Conservation (phyloP, 2,797 vertebrate species). For the Onychomys arenicola region DNA sequence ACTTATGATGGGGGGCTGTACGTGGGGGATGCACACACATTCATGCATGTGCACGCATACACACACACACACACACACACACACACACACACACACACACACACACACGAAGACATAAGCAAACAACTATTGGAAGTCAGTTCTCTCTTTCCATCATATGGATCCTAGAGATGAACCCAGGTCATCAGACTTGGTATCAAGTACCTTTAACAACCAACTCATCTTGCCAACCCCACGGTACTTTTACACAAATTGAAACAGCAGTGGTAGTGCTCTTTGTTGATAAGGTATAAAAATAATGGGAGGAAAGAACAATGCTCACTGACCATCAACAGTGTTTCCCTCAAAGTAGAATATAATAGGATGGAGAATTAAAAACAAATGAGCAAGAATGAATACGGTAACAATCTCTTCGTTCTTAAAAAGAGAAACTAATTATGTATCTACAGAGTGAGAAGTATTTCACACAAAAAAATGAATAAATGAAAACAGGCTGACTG, state of each 20-base stretch:
- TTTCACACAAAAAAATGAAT: background rate
- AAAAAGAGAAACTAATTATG: background rate
- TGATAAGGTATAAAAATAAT: background rate
- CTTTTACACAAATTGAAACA: slow-evolving; percentile 1
- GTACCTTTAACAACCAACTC: background rate
- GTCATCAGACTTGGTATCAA: background rate
- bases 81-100: background rate
- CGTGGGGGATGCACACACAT: background rate
- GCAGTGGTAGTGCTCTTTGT: background rate
- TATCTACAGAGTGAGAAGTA: background rate
- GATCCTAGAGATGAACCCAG: background rate
- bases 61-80: background rate
- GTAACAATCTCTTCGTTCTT: background rate
- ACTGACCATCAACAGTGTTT: background rate
- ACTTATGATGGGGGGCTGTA: background rate
- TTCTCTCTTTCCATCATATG: background rate
- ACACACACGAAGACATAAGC: background rate
- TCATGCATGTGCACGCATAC: too few relatives aligned
- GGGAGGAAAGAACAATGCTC: background rate
- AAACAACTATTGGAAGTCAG: background rate
- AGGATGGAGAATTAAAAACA: background rate
- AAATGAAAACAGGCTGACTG: background rate
- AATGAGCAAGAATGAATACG: background rate
- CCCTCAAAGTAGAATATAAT: background rate
- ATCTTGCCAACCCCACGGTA: background rate